Evolutionary conservation across 2,797 vertebrate species (phyloP).

Genomic region (Acipenser oxyrinchus): DNA sequence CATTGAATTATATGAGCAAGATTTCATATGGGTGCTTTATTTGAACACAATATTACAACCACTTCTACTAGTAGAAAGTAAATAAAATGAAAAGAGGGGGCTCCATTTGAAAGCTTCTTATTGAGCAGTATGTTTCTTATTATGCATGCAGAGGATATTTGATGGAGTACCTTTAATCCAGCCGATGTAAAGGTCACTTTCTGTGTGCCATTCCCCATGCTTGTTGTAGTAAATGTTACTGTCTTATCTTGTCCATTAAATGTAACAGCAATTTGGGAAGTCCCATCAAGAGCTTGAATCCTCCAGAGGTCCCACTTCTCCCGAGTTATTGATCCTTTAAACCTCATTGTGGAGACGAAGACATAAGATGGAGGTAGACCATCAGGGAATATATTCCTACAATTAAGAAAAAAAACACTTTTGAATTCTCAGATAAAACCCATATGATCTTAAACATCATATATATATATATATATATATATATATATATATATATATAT

Average conservation of each 20-base stretch:
- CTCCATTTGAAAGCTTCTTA: no score
- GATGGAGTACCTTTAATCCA: slow-evolving; percentile 62
- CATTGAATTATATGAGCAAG: no score
- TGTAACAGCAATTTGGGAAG: slow-evolving; percentile 86
- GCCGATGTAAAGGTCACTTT: slow-evolving; percentile 67
- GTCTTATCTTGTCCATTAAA: slow-evolving; percentile 74
- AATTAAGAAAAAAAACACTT: slow-evolving; percentile 17
- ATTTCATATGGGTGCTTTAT: no score
- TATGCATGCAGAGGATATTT: no score
- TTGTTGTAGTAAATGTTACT: slow-evolving; percentile 83
- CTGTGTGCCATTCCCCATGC: slow-evolving; percentile 70
- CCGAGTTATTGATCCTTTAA: slow-evolving; percentile 69
- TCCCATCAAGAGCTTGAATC: slow-evolving; percentile 75
- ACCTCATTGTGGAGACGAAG: slow-evolving; percentile 89
- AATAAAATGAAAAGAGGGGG: no score
- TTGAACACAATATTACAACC: no score
- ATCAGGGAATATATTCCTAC: slow-evolving; percentile 86
- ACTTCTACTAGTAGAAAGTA: no score
- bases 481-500: background rate
- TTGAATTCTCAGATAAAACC: background rate
- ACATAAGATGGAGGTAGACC: slow-evolving; percentile 94
- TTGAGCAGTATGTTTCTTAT: no score
- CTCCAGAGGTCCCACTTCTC: slow-evolving; percentile 96
- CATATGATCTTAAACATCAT: background rate
- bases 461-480: background rate